Percentiles rank a stretch among this genome's conserved stretches.
Conservation (phyloP, 2,113 vertebrate species). For the Clupea harengus region DNA sequence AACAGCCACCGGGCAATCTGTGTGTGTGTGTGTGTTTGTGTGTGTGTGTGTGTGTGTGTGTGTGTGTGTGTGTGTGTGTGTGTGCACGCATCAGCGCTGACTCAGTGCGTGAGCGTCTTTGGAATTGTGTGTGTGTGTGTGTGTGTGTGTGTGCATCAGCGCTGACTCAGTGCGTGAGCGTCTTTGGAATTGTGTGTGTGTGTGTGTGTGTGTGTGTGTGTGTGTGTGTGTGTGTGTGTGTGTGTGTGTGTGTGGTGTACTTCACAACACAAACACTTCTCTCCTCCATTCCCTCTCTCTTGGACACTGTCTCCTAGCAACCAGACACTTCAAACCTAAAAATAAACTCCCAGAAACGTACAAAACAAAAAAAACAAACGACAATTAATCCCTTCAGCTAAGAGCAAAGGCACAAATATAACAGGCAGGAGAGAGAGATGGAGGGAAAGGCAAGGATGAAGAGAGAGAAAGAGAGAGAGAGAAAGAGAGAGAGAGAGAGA, state of each 20-base stretch:
- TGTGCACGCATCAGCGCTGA: constrained; percentile 69
- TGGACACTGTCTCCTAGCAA: constrained; percentile 73
- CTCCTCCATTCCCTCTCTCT: constrained; percentile 51
- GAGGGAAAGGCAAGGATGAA: no score
- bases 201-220: no score
- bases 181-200: no score
- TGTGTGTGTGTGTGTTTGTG: background rate
- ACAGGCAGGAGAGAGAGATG: constrained; percentile 57
- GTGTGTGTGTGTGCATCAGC: no score
- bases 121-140: no score
- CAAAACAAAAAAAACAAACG: constrained; percentile 75
- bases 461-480: no score
- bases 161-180: no score
- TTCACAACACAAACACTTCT: constrained; percentile 75
- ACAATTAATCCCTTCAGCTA: constrained; percentile 74
- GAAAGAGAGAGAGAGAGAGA: constrained; percentile 21
- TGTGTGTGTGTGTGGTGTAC: constrained; percentile 23
- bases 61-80: constrained; percentile 8
- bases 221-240: no score
- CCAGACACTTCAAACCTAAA: constrained; percentile 79
- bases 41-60: background rate
- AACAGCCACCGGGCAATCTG: constrained; percentile 52
- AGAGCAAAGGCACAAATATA: constrained; percentile 67
- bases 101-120: constrained; percentile 75
- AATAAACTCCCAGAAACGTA: constrained; percentile 75